Base-by-base conservation (phyloP, 2,797 vertebrate genomes). In the Vespertilio murinus region DNA sequence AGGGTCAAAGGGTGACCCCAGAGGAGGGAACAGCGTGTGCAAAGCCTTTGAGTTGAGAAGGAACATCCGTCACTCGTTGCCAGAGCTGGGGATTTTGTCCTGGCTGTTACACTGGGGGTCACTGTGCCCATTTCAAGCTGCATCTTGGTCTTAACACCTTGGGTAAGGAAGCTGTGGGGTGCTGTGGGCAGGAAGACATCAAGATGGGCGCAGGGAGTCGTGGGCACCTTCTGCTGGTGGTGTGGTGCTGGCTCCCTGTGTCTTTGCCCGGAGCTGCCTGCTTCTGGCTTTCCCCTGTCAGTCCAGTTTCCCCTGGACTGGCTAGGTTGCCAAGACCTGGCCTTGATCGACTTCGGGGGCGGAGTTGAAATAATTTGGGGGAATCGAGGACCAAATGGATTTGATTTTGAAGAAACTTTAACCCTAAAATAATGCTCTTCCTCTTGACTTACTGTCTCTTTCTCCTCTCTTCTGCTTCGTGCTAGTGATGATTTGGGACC, bases 381-480 rank as follows among this genome's bases (percentile, higher is more conserved):
- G 23, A 69, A n/a, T 20, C 75, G 69, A 79, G 71, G 65, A 45
- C 71, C 56, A 71, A 18, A n/a, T 64, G 70, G 54, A 61, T 47
- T 75, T 83, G 77, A 45, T 85, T 78, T 54, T 64, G 61, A 89
- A 87, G 86, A 45, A 74, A 70, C 52, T 81, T 73, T 89, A 93
- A 91, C 45, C 67, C 82, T 92, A 64, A 95, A 75, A 74, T 73
- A 84, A 94, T 93, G 78, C 89, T 92, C 90, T 90, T 93, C 52
- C 22, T 91, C 84, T 83, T 92, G 67, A 91, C 92, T 96, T 79
- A 94, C 94, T 88, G 0, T 95, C 83, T 94, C 95, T 96, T 54
- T 97, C 93, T 97, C 87, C 95, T 96, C 92, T 96, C 49, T 90
- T 91, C 97, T 96, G 96, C 94, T 97, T 97, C 88, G 2, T 75